These are phyloP conservation scores for Drosophila elegans DNA, from an alignment of 1,140 invertebrate genomes.

Conservation along the genomic window DNA sequence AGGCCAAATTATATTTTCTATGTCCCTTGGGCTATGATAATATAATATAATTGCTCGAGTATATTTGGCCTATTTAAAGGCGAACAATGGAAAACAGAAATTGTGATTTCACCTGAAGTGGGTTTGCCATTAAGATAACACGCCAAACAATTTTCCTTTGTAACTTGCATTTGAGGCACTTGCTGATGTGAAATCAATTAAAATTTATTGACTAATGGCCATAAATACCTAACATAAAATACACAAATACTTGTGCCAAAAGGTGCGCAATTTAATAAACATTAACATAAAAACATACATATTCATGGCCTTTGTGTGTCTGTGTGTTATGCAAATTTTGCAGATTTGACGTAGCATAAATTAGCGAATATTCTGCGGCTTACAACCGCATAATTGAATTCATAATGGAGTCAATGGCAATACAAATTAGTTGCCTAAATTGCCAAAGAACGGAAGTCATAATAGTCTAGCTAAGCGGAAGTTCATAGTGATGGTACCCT, in stretches of 20 bases:
- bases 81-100: neutral
- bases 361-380: conserved; percentile 52
- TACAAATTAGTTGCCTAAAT: conserved; percentile 40
- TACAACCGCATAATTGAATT: conserved; percentile 61
- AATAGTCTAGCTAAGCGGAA: conserved; percentile 30
- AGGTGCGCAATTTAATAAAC: conserved; percentile 34
- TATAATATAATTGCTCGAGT: neutral
- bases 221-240: conserved; percentile 34
- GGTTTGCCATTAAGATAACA: conserved; percentile 19
- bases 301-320: conserved; percentile 30
- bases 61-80: conserved; percentile 5
- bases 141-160: conserved; percentile 25
- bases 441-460: conserved; percentile 34
- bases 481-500: conserved; percentile 10
- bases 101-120: conserved; percentile 2
- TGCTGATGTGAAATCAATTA: conserved; percentile 50
- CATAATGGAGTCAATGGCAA: conserved; percentile 59
- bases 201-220: conserved; percentile 56
- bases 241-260: conserved; percentile 10
- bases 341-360: conserved; percentile 50
- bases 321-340: conserved; percentile 52
- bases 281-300: conserved; percentile 24
- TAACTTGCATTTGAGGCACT: conserved; percentile 19
- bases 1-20: neutral
- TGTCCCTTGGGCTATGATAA: neutral